These are phyloP conservation scores for Ecliptopera silaceata DNA, from an alignment of 2,888 invertebrate species.

Conservation along the genomic window DNA sequence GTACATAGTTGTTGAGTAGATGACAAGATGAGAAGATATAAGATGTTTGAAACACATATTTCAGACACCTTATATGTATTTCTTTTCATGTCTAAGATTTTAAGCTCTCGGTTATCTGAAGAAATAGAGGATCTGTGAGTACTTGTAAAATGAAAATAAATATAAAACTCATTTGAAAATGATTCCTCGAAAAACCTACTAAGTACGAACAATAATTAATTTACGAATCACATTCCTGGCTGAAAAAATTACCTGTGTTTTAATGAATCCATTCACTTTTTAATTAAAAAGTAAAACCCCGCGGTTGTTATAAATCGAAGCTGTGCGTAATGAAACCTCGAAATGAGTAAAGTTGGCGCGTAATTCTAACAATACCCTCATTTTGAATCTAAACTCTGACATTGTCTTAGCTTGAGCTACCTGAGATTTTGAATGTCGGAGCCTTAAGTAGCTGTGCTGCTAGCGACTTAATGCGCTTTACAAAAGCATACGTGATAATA, in stretches of 20 bases:
- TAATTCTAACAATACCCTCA: slow-evolving; percentile 36
- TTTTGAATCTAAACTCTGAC: slow-evolving; percentile 22
- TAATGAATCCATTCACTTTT: slow-evolving; percentile 9
- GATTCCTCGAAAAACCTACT: neutral
- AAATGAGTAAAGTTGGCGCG: slow-evolving; percentile 42
- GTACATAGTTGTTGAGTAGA: too few species aligned
- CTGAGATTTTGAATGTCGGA: neutral
- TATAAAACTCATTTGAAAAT: neutral
- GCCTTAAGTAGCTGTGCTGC: too few species aligned
- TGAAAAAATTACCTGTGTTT: neutral
- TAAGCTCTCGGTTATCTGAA: too few species aligned
- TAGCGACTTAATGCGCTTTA: too few species aligned
- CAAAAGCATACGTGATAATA: too few species aligned
- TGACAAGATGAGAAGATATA: too few species aligned
- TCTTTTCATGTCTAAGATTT: too few species aligned
- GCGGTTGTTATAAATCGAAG: slow-evolving; percentile 14
- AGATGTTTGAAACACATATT: too few species aligned
- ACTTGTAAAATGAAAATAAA: too few species aligned
- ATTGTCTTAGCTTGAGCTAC: slow-evolving; percentile 9
- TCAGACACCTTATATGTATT: too few species aligned
- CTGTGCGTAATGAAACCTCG: slow-evolving; percentile 25
- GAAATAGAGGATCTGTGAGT: too few species aligned
- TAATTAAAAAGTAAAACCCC: slow-evolving; percentile 24
- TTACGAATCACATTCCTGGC: slow-evolving; percentile 4
- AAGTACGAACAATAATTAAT: neutral